Percentiles rank a stretch among this genome's conserved stretches.
phyloP scores from a whole-genome alignment of 2,888 invertebrate genomes.

The Atethmia centrago region DNA sequence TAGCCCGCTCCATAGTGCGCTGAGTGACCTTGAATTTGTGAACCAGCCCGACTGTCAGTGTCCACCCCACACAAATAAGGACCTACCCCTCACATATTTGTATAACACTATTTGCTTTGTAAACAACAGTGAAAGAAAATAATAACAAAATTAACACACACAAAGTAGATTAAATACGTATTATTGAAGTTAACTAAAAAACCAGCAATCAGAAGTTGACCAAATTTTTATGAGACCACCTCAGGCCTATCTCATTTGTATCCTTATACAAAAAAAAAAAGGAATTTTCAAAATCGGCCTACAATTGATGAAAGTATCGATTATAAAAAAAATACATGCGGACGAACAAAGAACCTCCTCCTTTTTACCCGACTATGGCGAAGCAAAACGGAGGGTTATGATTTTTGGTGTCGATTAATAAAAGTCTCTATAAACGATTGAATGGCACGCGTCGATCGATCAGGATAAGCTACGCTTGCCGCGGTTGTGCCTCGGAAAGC shows the following conservation, averaged over 20 bases:
- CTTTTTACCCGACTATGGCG: too few species aligned
- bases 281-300: too few species aligned
- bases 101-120: background rate
- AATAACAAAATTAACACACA: background rate
- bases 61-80: too few species aligned
- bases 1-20: too few species aligned
- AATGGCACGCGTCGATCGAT: too few species aligned
- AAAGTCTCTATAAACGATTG: background rate
- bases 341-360: background rate
- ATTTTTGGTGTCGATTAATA: background rate
- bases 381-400: too few species aligned
- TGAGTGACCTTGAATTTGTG: too few species aligned
- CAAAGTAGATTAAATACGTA: background rate
- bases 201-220: background rate
- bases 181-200: background rate
- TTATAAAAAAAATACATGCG: background rate
- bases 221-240: background rate
- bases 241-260: background rate
- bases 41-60: too few species aligned
- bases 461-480: too few species aligned
- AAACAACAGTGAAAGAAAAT: background rate
- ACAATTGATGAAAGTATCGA: background rate
- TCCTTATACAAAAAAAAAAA: too few species aligned
- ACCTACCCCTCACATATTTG: background rate
- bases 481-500: too few species aligned